Percentiles rank a stretch among this genome's conserved stretches.
phyloP scores from a whole-genome alignment of 1,140 invertebrate genomes.

The Panulirus ornatus region DNA sequence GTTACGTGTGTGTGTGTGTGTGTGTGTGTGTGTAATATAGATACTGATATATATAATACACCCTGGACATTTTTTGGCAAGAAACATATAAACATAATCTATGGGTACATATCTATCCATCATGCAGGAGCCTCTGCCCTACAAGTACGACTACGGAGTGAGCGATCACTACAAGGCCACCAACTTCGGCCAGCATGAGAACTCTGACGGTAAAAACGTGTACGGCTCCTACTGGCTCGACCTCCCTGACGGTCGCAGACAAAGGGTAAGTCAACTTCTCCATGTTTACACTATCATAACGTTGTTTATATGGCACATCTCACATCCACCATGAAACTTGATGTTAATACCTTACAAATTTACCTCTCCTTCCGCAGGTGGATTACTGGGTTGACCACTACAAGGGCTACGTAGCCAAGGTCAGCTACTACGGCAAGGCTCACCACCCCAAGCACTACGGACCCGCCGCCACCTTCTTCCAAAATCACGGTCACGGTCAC shows the following conservation, averaged over 20 bases:
- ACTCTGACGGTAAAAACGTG: conserved; percentile 76
- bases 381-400: conserved; percentile 42
- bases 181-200: conserved; percentile 55
- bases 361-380: background rate
- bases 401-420: conserved; percentile 30
- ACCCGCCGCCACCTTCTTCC: background rate
- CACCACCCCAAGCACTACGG: conserved; percentile 40
- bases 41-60: no score
- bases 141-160: conserved; percentile 88
- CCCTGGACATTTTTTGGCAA: no score
- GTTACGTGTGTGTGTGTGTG: no score
- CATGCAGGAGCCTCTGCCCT: conserved; percentile 78
- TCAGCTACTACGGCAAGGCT: conserved; percentile 45
- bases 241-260: conserved; percentile 61
- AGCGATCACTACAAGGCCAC: conserved; percentile 83
- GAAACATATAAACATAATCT: no score
- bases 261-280: conserved; percentile 54
- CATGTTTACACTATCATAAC: no score
- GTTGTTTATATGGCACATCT: no score
- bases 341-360: no score
- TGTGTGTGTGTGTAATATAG: no score
- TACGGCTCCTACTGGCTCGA: conserved; percentile 71
- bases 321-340: no score
- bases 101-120: no score
- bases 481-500: background rate